A percentile compares a stretch with the other conserved stretches of the same genome.
Evolutionary conservation across 2,888 invertebrate genomes (phyloP).

Genomic region (Aplocera efformata): DNA sequence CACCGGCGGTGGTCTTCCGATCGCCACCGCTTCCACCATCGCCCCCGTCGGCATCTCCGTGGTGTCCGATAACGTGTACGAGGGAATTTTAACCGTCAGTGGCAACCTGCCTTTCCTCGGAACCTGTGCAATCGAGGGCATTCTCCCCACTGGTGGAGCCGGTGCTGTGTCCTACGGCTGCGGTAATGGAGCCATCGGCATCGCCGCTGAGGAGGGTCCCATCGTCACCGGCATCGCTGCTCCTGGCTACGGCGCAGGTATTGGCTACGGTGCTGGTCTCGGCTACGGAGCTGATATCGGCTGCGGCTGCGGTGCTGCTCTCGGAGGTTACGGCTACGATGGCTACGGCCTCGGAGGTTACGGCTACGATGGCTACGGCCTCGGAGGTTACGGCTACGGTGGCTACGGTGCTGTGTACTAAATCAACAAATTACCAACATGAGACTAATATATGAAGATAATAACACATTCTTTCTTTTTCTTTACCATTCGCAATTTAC

Average conservation of each 20-base stretch:
- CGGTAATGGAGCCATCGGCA: constrained; percentile 29
- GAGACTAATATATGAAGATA: too few species aligned
- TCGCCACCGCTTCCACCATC: constrained; percentile 33
- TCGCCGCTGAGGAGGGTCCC: constrained; percentile 24
- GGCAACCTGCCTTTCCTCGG: constrained; percentile 44
- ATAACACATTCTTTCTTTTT: too few species aligned
- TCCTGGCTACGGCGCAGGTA: constrained; percentile 22
- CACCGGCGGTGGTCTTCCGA: constrained; percentile 34
- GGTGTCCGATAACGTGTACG: constrained; percentile 39
- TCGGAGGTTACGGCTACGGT: constrained; percentile 13
- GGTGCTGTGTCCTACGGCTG: constrained; percentile 35
- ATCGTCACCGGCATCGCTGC: constrained; percentile 20
- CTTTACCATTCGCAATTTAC: too few species aligned
- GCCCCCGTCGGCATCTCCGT: constrained; percentile 37
- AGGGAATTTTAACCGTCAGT: constrained; percentile 30
- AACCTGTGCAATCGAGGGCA: constrained; percentile 37
- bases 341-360: constrained; percentile 4
- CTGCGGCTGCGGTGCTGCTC: constrained; percentile 11
- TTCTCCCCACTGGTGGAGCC: constrained; percentile 33
- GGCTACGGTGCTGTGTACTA: not conserved
- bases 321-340: constrained; percentile 13
- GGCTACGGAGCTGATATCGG: constrained; percentile 8
- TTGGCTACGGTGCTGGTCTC: constrained; percentile 12
- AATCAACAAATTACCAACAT: too few species aligned
- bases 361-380: constrained; percentile 9